phyloP scores from a whole-genome alignment of 1,140 invertebrate species.

The Solenopsis invicta region DNA sequence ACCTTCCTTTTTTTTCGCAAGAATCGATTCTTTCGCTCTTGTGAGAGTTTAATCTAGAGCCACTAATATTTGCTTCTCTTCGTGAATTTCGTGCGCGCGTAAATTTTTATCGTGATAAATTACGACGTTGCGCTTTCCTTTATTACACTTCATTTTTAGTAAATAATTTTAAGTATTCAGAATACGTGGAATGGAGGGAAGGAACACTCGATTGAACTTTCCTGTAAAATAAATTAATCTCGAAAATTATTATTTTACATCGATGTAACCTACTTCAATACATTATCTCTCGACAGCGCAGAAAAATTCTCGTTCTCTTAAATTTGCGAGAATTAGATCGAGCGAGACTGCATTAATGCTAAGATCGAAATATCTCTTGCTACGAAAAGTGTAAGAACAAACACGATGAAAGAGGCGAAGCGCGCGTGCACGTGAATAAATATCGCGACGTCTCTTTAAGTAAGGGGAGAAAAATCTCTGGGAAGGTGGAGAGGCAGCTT shows the following conservation, averaged over 20 bases:
- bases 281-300: not conserved
- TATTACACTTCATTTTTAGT: not conserved
- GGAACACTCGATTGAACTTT: not conserved
- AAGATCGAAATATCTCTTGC: not conserved
- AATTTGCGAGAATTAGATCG: not conserved
- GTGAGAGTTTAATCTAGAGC: constrained; percentile 14
- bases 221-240: not conserved
- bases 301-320: not conserved
- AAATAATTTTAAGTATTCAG: not conserved
- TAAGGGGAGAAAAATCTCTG: constrained; percentile 36
- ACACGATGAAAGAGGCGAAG: not conserved
- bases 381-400: constrained; percentile 5
- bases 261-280: not conserved
- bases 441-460: constrained; percentile 21
- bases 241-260: not conserved
- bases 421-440: not conserved
- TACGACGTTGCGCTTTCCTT: not conserved
- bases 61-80: not conserved
- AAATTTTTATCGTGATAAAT: not conserved
- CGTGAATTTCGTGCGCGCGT: too few relatives aligned
- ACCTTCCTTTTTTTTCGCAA: not conserved
- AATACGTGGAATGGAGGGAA: not conserved
- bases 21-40: not conserved
- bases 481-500: constrained; percentile 16
- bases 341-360: not conserved